Evolutionary conservation across 2,888 invertebrate genomes (phyloP).

Genomic region (Anaspis maculata): DNA sequence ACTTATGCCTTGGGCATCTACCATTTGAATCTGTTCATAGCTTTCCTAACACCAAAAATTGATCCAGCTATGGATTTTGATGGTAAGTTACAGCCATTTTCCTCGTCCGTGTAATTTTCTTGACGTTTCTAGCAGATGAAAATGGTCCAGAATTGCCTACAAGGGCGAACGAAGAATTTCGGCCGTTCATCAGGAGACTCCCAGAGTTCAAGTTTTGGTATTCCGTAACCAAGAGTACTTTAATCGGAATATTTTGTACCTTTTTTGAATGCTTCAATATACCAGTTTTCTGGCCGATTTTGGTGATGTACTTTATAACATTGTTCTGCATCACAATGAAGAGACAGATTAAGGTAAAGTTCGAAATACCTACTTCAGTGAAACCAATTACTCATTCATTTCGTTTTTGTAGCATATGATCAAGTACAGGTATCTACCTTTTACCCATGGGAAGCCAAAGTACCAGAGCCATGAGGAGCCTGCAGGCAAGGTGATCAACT

Average conservation of each 20-base stretch:
- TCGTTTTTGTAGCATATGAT: conserved; percentile 90
- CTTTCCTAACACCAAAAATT: conserved; percentile 98
- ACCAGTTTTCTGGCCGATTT: conserved; percentile 99
- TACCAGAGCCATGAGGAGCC: conserved; percentile 62
- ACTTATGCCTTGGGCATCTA: conserved; percentile 99
- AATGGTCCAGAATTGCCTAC: conserved; percentile 92
- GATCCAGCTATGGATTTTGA: conserved; percentile 95
- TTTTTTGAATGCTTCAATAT: conserved; percentile 97
- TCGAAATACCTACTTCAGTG: too few relatives aligned
- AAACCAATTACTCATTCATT: too few relatives aligned
- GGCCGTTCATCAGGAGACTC: conserved; percentile 91
- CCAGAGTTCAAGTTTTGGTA: conserved; percentile 99
- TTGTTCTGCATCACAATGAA: conserved; percentile 99
- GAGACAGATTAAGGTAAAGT: conserved; percentile 91
- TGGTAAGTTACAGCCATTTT: conserved; percentile 48
- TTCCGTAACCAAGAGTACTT: conserved; percentile 88
- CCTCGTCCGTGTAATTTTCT: neutral
- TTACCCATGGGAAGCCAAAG: conserved; percentile 95
- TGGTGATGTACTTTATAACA: conserved; percentile 99
- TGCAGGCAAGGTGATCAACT: conserved; percentile 27
- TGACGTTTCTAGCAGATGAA: conserved; percentile 51
- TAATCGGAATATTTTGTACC: conserved; percentile 85
- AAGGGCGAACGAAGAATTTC: conserved; percentile 92
- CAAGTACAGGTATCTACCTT: conserved; percentile 97
- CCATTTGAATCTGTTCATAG: conserved; percentile 98